These are phyloP conservation scores for Leuciscus waleckii DNA, from an alignment of 2,797 vertebrate genomes.

Conservation along the genomic window DNA sequence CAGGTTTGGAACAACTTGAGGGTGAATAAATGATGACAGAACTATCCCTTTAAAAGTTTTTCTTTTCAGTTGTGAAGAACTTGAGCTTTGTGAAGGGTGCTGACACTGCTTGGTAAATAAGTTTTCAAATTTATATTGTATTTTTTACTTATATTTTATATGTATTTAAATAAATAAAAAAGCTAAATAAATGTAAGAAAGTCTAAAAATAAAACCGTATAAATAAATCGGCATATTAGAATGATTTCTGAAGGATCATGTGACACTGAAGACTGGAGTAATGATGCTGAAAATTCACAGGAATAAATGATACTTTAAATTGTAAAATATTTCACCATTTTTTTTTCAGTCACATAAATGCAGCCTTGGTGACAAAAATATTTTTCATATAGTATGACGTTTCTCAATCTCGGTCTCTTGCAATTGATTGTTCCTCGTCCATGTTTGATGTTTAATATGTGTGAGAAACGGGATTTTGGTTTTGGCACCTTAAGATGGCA, in stretches of 20 bases:
- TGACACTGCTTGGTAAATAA: background rate
- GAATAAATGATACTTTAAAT: background rate
- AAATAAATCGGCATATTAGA: background rate
- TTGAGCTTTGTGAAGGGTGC: background rate
- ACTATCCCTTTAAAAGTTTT: background rate
- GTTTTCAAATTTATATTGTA: background rate
- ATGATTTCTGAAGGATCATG: conserved; percentile 11
- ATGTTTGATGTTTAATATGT: conserved; percentile 18
- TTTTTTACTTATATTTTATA: background rate
- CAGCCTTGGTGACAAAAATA: background rate
- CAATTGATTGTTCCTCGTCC: background rate
- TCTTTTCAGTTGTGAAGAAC: background rate
- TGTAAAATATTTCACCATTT: background rate
- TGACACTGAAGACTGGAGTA: background rate
- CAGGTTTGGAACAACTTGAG: too few species aligned
- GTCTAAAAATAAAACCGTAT: background rate
- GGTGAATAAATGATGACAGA: too few species aligned
- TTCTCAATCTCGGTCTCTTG: background rate
- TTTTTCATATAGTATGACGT: background rate
- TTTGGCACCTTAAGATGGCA: background rate
- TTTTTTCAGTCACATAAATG: background rate
- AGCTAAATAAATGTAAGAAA: background rate
- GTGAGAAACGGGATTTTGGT: background rate
- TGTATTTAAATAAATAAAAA: too few species aligned
- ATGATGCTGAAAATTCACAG: background rate